Conservation (phyloP, 2,797 vertebrate genomes). For the Sciaenops ocellatus region DNA sequence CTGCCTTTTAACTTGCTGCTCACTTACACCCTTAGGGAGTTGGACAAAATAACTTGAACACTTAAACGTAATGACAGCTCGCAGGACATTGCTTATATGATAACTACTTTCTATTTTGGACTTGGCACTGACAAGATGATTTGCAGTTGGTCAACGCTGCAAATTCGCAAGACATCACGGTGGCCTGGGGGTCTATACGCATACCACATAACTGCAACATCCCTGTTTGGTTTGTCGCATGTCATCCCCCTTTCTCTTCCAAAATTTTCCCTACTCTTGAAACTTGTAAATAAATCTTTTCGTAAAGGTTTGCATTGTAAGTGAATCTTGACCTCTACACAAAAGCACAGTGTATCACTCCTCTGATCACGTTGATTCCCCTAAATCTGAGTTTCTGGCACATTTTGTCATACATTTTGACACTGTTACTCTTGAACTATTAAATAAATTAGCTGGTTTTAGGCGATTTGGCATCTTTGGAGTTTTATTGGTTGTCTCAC, state of each 20-base stretch:
- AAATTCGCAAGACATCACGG: not conserved
- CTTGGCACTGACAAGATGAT: not conserved
- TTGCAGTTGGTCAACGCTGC: not conserved
- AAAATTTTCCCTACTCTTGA: no score
- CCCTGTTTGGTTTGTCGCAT: not conserved
- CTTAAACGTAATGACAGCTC: not conserved
- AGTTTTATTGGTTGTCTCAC: slow-evolving; percentile 9
- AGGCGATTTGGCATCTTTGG: slow-evolving; percentile 4
- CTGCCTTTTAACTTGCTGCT: slow-evolving; percentile 8
- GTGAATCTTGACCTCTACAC: no score
- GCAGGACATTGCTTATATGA: not conserved
- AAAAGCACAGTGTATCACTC: not conserved
- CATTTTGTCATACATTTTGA: not conserved
- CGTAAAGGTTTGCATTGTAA: no score
- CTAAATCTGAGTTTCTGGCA: not conserved
- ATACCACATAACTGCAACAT: not conserved
- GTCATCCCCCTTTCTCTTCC: not conserved
- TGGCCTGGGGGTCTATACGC: not conserved
- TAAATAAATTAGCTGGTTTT: not conserved
- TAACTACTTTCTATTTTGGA: not conserved
- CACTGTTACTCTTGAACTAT: not conserved
- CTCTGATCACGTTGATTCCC: not conserved
- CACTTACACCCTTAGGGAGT: slow-evolving; percentile 7
- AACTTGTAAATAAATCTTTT: no score
- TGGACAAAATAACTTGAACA: slow-evolving; percentile 10